Evolutionary conservation across 2,113 vertebrate species (phyloP).

Genomic region (Uria aalge): DNA sequence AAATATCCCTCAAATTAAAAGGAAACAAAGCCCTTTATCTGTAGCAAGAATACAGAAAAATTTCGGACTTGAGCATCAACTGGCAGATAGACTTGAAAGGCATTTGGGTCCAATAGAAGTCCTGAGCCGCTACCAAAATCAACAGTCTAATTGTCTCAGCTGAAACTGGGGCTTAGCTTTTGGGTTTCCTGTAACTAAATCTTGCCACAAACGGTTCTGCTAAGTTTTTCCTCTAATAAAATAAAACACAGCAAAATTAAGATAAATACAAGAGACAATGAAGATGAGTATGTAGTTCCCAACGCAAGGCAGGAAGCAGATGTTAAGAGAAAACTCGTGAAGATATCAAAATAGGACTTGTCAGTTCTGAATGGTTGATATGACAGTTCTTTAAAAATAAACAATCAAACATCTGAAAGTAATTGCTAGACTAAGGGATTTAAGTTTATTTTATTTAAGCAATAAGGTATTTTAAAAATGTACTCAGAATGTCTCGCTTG

Average conservation of each 20-base stretch:
- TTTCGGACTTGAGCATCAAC: conserved; percentile 30
- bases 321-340: neutral
- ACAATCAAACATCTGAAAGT: conserved; percentile 61
- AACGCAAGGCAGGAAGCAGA: neutral
- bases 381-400: conserved; percentile 32
- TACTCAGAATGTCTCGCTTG: conserved; percentile 15
- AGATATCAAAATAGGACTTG: neutral
- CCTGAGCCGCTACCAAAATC: conserved; percentile 63
- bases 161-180: conserved; percentile 58
- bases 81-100: conserved; percentile 51
- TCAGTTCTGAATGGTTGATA: neutral
- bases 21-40: conserved; percentile 39
- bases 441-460: conserved; percentile 56
- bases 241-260: conserved; percentile 21
- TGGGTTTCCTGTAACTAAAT: conserved; percentile 63
- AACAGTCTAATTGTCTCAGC: conserved; percentile 65
- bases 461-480: conserved; percentile 65
- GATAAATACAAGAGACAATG: conserved; percentile 22
- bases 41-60: conserved; percentile 17
- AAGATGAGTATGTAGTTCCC: neutral
- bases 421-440: conserved; percentile 45
- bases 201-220: conserved; percentile 45
- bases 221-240: conserved; percentile 27
- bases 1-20: conserved; percentile 6
- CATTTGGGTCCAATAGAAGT: conserved; percentile 60